Conservation (phyloP, 2,888 invertebrate genomes). For the Ophion costatus region DNA sequence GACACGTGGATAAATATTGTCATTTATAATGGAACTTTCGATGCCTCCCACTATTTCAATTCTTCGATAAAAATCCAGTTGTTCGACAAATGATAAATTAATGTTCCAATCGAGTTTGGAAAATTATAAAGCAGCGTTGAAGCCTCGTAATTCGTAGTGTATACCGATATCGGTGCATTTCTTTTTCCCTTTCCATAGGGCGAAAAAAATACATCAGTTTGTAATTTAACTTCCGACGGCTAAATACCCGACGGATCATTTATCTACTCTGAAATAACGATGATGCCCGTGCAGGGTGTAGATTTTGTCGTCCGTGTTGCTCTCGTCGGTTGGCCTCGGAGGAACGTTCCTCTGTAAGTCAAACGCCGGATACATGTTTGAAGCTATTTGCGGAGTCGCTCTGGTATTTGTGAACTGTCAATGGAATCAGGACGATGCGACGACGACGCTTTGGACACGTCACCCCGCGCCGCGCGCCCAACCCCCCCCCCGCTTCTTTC, state of each 20-base stretch:
- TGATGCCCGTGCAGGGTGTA: background rate
- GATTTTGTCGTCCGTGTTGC: background rate
- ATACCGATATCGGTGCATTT: background rate
- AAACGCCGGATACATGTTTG: no score
- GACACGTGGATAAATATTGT: no score
- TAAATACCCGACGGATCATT: background rate
- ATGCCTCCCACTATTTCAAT: no score
- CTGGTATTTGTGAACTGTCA: slow-evolving; percentile 40
- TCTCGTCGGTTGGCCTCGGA: background rate
- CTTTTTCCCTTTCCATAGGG: background rate
- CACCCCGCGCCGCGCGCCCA: no score
- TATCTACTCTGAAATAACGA: background rate
- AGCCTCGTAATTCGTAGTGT: background rate
- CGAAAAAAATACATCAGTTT: background rate
- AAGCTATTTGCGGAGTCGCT: slow-evolving; percentile 23
- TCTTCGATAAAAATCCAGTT: no score
- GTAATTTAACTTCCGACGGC: background rate
- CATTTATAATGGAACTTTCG: no score
- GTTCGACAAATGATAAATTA: no score
- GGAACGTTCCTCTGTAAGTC: background rate
- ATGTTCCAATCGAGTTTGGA: background rate
- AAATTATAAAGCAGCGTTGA: background rate
- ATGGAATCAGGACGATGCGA: slow-evolving; percentile 35
- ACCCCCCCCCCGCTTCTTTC: background rate
- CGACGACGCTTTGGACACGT: slow-evolving; percentile 28